Percentiles rank a stretch among this genome's conserved stretches.
These are phyloP conservation scores for Megaceryle alcyon DNA, from an alignment of 2,797 vertebrate genomes.

Conservation along the genomic window DNA sequence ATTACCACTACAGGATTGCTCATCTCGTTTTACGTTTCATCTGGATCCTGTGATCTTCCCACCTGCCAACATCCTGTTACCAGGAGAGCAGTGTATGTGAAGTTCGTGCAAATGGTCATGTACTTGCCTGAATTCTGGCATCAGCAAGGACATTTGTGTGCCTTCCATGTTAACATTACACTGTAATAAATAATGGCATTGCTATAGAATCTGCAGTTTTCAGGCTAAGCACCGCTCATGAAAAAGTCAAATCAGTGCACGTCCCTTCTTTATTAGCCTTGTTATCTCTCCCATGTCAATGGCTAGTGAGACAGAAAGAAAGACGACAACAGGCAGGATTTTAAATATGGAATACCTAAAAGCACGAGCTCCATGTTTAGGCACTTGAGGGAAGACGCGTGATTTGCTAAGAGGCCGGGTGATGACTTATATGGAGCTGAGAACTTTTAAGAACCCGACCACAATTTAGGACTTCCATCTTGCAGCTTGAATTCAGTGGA, in stretches of 20 bases:
- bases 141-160: constrained; percentile 2
- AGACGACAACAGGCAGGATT: neutral
- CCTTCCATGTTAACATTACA: constrained; percentile 27
- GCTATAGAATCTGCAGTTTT: neutral
- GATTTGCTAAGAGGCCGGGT: constrained; percentile 20
- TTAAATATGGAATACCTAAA: constrained; percentile 47
- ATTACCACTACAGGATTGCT: constrained; percentile 46
- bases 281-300: neutral
- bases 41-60: constrained; percentile 62
- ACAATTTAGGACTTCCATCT: constrained; percentile 34
- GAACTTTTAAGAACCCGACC: constrained; percentile 40
- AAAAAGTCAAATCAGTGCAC: neutral
- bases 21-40: constrained; percentile 47
- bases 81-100: constrained; percentile 26
- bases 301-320: neutral
- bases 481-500: constrained; percentile 1
- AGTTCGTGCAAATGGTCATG: constrained; percentile 48
- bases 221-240: neutral
- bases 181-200: neutral
- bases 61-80: constrained; percentile 69
- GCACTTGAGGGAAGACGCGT: neutral
- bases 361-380: neutral
- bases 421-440: constrained; percentile 10
- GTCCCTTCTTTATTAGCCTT: neutral
- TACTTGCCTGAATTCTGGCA: constrained; percentile 38